A percentile compares a stretch with the other conserved stretches of the same genome.
Evolutionary conservation across 2,113 vertebrate genomes (phyloP).

Genomic region (Perca schrenkii): DNA sequence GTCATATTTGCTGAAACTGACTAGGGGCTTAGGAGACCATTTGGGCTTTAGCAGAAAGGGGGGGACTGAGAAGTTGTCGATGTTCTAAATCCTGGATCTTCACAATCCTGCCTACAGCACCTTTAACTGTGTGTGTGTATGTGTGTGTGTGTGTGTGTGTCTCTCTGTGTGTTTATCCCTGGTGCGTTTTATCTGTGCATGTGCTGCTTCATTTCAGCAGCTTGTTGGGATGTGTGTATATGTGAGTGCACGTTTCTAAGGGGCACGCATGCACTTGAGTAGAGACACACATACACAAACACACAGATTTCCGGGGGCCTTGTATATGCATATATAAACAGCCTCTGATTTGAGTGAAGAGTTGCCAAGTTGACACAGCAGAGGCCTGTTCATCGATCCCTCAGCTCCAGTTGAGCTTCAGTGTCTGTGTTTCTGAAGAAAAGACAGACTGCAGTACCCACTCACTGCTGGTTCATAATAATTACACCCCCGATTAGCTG

Average conservation of each 20-base stretch:
- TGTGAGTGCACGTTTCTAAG: neutral
- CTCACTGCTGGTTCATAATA: conserved; percentile 23
- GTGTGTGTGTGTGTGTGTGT: too few relatives aligned
- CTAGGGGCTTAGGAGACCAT: too few relatives aligned
- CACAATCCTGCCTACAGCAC: too few relatives aligned
- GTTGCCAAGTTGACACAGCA: conserved; percentile 57
- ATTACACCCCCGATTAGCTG: conserved; percentile 17
- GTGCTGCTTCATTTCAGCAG: conserved; percentile 1
- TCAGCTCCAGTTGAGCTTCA: conserved; percentile 41
- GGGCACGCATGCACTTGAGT: neutral
- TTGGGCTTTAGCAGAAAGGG: too few relatives aligned
- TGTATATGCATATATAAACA: conserved; percentile 65
- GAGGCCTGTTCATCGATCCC: conserved; percentile 56
- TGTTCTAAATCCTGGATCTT: too few relatives aligned
- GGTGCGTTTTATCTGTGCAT: neutral
- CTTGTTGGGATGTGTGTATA: neutral
- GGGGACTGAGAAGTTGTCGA: too few relatives aligned
- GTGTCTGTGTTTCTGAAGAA: conserved; percentile 45
- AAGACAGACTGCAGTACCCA: neutral
- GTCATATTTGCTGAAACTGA: too few relatives aligned
- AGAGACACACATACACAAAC: neutral
- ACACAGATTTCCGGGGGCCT: conserved; percentile 2
- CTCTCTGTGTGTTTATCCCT: neutral
- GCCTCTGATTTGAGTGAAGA: conserved; percentile 59
- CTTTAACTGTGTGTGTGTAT: too few relatives aligned